Evolutionary conservation across 1,140 invertebrate genomes (phyloP), one percentile per base, ranked within the genome.

Genomic region (Drosophila repletoides): DNA sequence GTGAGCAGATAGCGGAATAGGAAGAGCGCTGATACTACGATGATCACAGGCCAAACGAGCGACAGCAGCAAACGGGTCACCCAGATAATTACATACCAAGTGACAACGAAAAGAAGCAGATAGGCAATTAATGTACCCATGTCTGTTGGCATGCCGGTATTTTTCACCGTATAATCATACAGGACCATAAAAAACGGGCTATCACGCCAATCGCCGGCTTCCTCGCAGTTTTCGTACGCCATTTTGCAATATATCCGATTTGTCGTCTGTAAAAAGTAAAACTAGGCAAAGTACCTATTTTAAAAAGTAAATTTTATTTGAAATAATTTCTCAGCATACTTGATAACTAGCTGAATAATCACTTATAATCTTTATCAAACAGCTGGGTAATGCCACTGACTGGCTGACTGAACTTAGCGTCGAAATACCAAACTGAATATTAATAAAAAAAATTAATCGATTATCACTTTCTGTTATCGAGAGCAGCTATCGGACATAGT

Each of bases 91-190:
- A 55, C 15, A 65, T 84, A 77, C 60, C 43, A 74, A 4, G 60
- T 46, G 2, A 64, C 4, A 2, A 67, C 4, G 2, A 74, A n/a
- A 0, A 83, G 12, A 5, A 83, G 0, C 12, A 83, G 2, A 61
- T 66, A 83, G 3, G 48, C 58, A 12, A 83, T 59, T 19, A 83
- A 21, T 10, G 76, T 61, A 1, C 79, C 79, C 40, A 83, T 41
- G 14, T 74, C 79, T 6, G 59, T 24, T 5, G 79, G 70, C n/a
- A 74, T 53, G 9, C 45, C 22, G 17, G 36, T 17, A 56, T 83
- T 83, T 15, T 71, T 83, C 2, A 61, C 34, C 0, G 68, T 24
- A 3, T 74, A 83, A 1, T 84, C 70, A 31, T 43, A 53, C 0
- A 83, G 19, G 4, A 48, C 29, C 5, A 36, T 3, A 10, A 38